A percentile compares a stretch with the other conserved stretches of the same genome.
These are phyloP conservation scores for Notolabrus celidotus DNA, from an alignment of 2,797 vertebrate genomes.

Conservation along the genomic window DNA sequence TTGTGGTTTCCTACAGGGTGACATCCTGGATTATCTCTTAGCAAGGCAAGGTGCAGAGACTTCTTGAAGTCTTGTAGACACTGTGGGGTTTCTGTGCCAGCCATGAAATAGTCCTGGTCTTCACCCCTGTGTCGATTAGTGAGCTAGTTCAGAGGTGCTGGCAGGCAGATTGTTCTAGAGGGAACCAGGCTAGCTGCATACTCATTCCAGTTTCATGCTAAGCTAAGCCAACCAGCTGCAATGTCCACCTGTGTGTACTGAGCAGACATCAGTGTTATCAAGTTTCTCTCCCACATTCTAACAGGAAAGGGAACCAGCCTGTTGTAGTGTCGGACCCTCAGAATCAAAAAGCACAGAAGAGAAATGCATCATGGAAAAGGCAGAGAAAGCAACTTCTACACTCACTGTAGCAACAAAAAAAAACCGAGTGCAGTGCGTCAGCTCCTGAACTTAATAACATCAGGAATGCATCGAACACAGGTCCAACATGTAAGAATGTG, in stretches of 20 bases:
- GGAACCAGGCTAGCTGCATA: not conserved
- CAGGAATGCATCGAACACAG: slow-evolving; percentile 34
- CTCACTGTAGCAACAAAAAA: slow-evolving; percentile 30
- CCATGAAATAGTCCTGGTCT: not conserved
- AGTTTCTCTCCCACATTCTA: not conserved
- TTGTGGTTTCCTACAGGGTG: not conserved
- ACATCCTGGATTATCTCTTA: not conserved
- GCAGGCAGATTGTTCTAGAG: not conserved
- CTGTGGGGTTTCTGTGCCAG: not conserved
- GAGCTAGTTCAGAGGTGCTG: not conserved
- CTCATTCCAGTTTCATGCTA: not conserved
- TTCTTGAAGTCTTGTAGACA: not conserved
- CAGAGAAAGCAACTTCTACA: not conserved
- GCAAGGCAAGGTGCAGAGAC: not conserved
- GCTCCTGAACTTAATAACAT: slow-evolving; percentile 10
- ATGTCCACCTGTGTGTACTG: no score
- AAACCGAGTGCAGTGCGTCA: slow-evolving; percentile 5
- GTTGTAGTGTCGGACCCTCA: not conserved
- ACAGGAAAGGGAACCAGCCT: not conserved
- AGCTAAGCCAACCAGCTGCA: no score
- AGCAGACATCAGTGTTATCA: not conserved
- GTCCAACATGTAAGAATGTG: not conserved
- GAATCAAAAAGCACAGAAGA: not conserved
- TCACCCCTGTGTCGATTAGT: not conserved
- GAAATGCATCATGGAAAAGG: not conserved